Base-by-base conservation (phyloP, 2,888 invertebrate species). In the Andrena trimmerana region DNA sequence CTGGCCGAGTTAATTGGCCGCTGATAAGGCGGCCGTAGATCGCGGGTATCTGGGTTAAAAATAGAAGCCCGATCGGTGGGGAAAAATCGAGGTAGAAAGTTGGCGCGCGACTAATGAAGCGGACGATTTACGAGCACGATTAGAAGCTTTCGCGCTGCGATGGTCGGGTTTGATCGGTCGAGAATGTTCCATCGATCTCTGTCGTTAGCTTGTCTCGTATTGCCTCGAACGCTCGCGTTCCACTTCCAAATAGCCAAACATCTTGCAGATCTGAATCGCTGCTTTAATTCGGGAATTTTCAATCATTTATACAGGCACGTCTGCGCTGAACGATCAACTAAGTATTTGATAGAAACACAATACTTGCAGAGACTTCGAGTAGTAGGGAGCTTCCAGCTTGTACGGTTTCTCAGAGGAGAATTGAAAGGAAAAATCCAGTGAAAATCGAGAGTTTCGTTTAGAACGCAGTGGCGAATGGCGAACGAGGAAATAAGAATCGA, bases 51-150 rank as follows among this genome's bases (percentile, higher is more conserved):
- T 33, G 54, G 72, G 79, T 78, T 63, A 62, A 57, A 68, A 72
- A 72, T 68, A 57, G 63, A 42, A 54, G 66, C 66, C 1, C n/a
- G 65, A 52, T 48, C 70, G 20, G 1, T 6, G 42, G 27, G 33
- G 66, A 81, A 79, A 81, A 81, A 81, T 79, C 62, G 24, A 7
- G 6, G 50, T 81, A 81, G 81, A 78, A 81, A 81, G 79, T 79
- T 72, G 71, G 50, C 33, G 79, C 8, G 63, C 71, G 65, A 33
- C 54, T 81, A 78, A 81, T 72, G 71, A 81, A 72, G 68, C 67
- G 67, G 50, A 10, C 67, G 80, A 78, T 63, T 36, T 54, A 2
- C 42, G 33, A 27, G 48, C 33, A 36, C 68, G 79, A 72, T 81
- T 72, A 67, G 72, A 42, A 71, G 67, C 81, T 81, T 72, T 81